phyloP scores from a whole-genome alignment of 2,797 vertebrate genomes.

The Epinephelus malabaricus region DNA sequence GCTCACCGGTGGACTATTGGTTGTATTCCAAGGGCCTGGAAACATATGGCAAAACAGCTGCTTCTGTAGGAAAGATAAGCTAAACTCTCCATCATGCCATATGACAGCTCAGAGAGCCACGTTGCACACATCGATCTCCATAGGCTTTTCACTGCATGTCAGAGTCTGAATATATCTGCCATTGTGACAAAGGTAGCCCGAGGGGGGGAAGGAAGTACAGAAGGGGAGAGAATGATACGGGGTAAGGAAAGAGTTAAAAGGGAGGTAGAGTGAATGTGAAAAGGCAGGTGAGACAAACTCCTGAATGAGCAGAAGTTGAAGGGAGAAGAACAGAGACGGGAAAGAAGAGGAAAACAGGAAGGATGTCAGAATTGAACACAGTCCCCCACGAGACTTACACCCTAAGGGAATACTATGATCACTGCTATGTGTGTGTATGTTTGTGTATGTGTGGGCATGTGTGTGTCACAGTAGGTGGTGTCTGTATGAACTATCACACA shows the following conservation, averaged over 20 bases:
- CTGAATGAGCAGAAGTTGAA: slow-evolving; percentile 52
- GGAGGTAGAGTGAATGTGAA: slow-evolving; percentile 40
- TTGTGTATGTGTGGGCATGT: slow-evolving; percentile 31
- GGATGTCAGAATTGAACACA: slow-evolving; percentile 64
- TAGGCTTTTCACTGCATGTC: slow-evolving; percentile 70
- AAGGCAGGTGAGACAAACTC: slow-evolving; percentile 62
- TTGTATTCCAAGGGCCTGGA: slow-evolving; percentile 64
- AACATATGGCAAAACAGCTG: slow-evolving; percentile 78
- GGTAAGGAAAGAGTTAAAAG: slow-evolving; percentile 60
- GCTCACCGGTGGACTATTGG: slow-evolving; percentile 69
- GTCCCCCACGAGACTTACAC: slow-evolving; percentile 67
- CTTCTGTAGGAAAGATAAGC: slow-evolving; percentile 73
- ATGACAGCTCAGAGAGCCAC: slow-evolving; percentile 73
- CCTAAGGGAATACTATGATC: slow-evolving; percentile 75
- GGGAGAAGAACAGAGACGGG: slow-evolving; percentile 16
- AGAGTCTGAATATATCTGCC: slow-evolving; percentile 75
- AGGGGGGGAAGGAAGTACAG: slow-evolving; percentile 35
- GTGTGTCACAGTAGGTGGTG: slow-evolving; percentile 67
- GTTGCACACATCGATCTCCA: slow-evolving; percentile 76
- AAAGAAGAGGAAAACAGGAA: slow-evolving; percentile 57
- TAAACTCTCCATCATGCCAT: slow-evolving; percentile 79
- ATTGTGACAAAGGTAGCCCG: slow-evolving; percentile 61
- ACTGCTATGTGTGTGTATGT: slow-evolving; percentile 43
- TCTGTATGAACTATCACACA: slow-evolving; percentile 78
- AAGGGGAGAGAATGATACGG: neutral